Evolutionary conservation across 2,888 invertebrate genomes (phyloP), one percentile per base, ranked within the genome.

Genomic region (Cosmopolites sordidus): DNA sequence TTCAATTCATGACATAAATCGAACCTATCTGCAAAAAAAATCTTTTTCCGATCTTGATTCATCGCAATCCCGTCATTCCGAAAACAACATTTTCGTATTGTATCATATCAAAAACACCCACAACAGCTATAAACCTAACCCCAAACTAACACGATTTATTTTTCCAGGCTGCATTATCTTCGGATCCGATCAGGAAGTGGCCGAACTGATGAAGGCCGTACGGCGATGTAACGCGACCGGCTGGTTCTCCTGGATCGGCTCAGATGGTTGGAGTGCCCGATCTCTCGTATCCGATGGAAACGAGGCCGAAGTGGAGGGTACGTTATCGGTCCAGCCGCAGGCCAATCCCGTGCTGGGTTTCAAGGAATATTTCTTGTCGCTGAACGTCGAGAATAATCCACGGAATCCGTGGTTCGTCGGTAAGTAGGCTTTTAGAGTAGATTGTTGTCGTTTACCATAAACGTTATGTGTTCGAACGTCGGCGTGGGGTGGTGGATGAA

Each of bases 371-470:
- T 94, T 94, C 72, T 78, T 92, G 16, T 80, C 79, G 51, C 76
- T 93, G 22, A 90, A 88, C 30, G 90, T 92, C 33, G 87, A 88
- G 70, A 91, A 87, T 69, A 96, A 96, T 73, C 82, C 79, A 60
- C 79, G 95, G 54, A 96, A 97, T 76, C 96, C 96, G 0, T 97
- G 96, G 96, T 97, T 96, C 80, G 83, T 89, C 5, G 92, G 92
- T 92, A 73, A 82, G 86, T 56, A 22, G 22, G 22, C 22, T 22
- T 22, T 22, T 22, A 8, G 22, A 8, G 22, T 22, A 22, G 22
- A 22, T 22, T 22, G 22, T 22, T 22, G 22, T 22, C 22, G 22
- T 22, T 22, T 22, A 8, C 22, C 22, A 8, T 22, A 5, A 8
- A 22, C 22, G 22, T 22, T 22, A 22, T 22, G 22, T 8, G 22